Evolutionary conservation across 2,113 vertebrate species (phyloP), one percentile per base, ranked within the genome.

Genomic region (Rhineura floridana): DNA sequence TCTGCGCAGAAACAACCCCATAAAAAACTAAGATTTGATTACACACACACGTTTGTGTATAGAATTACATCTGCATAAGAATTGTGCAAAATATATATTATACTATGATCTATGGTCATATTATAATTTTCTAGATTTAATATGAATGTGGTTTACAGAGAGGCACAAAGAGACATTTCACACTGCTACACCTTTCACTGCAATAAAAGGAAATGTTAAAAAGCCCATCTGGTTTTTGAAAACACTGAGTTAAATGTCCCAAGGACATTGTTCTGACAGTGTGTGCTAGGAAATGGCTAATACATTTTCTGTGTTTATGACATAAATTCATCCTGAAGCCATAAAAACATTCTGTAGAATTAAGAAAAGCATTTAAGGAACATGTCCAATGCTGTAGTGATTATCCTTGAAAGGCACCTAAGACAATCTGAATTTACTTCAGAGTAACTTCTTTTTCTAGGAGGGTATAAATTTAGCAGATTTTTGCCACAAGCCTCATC

Each of bases 1-100:
- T n/a, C n/a, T 88, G 75, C 86, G 91, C 0, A 1, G 76, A 85
- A 85, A 2, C 82, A 72, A 63, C 87, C 59, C 81, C 25, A 73
- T 94, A 95, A 90, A 94, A 94, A 96, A 95, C 88, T 91, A 93
- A 87, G 94, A 84, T 21, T 90, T 89, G 85, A 19, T 76, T 89
- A 69, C 23, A 69, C 11, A 69, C 11, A 78, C 11, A 15, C 89
- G 92, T 72, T 63, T 79, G 62, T 72, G 87, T 36, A 10, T 85
- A 82, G 87, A 88, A 52, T 67, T 52, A 42, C 84, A 92, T 59
- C 86, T 90, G 83, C 83, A 79, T 52, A 91, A 93, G 88, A 90
- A 77, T 55, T 91, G 78, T 84, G 91, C 79, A 91, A 86, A 42
- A 83, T 82, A 82, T 50, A 62, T 85, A 55, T 39, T 91, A 6